phyloP scores from a whole-genome alignment of 2,888 invertebrate genomes.

The Stenurella melanura region DNA sequence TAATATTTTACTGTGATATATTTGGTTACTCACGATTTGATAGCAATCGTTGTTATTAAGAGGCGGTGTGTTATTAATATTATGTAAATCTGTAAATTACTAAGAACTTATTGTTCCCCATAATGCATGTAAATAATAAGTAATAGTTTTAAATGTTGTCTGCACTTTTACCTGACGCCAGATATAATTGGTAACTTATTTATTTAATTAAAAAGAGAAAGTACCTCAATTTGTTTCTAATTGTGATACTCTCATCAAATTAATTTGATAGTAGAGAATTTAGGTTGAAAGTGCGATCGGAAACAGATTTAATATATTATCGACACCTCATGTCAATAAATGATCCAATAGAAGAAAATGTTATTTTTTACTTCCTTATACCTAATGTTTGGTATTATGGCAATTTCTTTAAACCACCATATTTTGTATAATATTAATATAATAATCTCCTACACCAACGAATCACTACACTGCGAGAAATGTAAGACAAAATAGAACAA shows the following conservation, averaged over 20 bases:
- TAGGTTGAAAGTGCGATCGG: neutral
- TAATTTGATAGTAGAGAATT: neutral
- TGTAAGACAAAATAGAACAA: no score
- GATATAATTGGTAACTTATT: neutral
- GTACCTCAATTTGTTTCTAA: neutral
- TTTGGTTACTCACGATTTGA: constrained; percentile 30
- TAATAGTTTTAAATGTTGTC: neutral
- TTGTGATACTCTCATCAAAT: neutral
- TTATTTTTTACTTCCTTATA: neutral
- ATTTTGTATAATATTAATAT: no score
- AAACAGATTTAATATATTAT: neutral
- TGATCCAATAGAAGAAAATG: neutral
- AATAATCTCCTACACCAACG: no score
- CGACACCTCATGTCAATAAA: neutral
- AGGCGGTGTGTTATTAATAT: constrained; percentile 1
- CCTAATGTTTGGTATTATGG: neutral
- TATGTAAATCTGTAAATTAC: constrained; percentile 17
- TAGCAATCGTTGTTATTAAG: constrained; percentile 15
- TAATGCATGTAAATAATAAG: neutral
- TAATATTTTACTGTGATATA: constrained; percentile 7
- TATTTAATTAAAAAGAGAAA: constrained; percentile 3
- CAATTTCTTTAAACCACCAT: neutral
- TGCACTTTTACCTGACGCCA: neutral
- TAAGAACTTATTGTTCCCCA: neutral
- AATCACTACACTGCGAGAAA: no score